Evolutionary conservation across 2,888 invertebrate species (phyloP).

Genomic region (Leptarthrus brevirostris): DNA sequence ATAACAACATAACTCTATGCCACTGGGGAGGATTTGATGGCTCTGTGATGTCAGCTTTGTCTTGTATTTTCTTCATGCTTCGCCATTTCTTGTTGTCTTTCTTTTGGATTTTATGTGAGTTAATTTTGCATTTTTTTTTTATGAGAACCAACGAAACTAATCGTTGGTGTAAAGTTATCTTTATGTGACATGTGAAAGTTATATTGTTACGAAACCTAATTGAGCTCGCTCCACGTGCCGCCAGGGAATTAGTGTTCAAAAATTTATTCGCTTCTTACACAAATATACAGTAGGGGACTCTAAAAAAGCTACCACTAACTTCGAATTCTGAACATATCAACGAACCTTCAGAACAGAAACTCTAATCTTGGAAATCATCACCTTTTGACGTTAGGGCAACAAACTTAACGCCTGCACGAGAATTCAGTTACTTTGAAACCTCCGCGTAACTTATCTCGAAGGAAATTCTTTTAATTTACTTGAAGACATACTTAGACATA

Average conservation of each 20-base stretch:
- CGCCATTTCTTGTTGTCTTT: neutral
- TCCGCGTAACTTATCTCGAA: constrained; percentile 20
- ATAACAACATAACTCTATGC: constrained; percentile 53
- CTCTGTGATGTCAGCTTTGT: constrained; percentile 46
- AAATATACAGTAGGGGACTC: too few relatives aligned
- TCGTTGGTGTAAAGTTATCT: constrained; percentile 27
- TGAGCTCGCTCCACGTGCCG: too few relatives aligned
- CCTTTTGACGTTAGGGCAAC: too few relatives aligned
- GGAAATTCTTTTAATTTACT: constrained; percentile 12
- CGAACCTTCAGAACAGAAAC: too few relatives aligned
- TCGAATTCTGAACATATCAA: too few relatives aligned
- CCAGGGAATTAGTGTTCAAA: too few relatives aligned
- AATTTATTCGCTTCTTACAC: too few relatives aligned
- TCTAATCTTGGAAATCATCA: too few relatives aligned
- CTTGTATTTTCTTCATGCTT: constrained; percentile 13
- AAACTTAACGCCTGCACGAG: too few relatives aligned
- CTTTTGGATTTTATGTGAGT: constrained; percentile 30
- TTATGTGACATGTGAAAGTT: constrained; percentile 29
- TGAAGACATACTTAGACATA: constrained; percentile 3
- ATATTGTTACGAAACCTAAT: too few relatives aligned
- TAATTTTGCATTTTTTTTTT: constrained; percentile 10
- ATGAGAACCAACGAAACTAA: neutral
- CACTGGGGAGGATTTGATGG: constrained; percentile 54
- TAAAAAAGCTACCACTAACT: too few relatives aligned
- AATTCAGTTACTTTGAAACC: too few relatives aligned